A percentile compares a stretch with the other conserved stretches of the same genome.
Conservation (phyloP, 2,113 vertebrate species). For the Pelecanoides urinatrix region DNA sequence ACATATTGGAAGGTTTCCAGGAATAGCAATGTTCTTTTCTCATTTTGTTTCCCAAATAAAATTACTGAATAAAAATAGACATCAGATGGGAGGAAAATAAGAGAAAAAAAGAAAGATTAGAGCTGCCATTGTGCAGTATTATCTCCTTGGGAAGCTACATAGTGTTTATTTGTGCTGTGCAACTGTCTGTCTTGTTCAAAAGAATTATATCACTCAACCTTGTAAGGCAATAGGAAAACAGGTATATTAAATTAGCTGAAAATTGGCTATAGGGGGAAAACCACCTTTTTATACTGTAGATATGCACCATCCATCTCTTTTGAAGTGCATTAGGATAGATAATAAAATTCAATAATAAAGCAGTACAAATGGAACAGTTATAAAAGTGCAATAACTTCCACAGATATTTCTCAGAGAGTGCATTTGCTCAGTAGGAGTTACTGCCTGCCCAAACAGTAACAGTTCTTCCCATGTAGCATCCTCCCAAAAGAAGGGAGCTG, state of each 20-base stretch:
- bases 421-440: not conserved
- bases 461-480: not conserved
- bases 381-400: not conserved
- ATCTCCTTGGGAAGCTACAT: not conserved
- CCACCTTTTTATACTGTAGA: not conserved
- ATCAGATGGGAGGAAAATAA: not conserved
- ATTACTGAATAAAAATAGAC: slow-evolving; percentile 19
- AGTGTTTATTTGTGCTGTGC: not conserved
- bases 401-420: not conserved
- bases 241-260: slow-evolving; percentile 3
- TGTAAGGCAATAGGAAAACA: not conserved
- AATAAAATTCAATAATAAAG: slow-evolving; percentile 24
- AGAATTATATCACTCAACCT: not conserved
- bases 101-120: not conserved
- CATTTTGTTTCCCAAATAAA: not conserved
- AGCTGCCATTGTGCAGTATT: not conserved
- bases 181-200: not conserved
- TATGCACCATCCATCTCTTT: not conserved
- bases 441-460: not conserved
- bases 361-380: not conserved
- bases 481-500: not conserved
- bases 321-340: not conserved
- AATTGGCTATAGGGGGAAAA: not conserved
- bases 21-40: not conserved
- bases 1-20: not conserved